Percentiles rank a stretch among this genome's conserved stretches.
phyloP scores from a whole-genome alignment of 2,888 invertebrate genomes.

The Neuroscelio doddi region DNA sequence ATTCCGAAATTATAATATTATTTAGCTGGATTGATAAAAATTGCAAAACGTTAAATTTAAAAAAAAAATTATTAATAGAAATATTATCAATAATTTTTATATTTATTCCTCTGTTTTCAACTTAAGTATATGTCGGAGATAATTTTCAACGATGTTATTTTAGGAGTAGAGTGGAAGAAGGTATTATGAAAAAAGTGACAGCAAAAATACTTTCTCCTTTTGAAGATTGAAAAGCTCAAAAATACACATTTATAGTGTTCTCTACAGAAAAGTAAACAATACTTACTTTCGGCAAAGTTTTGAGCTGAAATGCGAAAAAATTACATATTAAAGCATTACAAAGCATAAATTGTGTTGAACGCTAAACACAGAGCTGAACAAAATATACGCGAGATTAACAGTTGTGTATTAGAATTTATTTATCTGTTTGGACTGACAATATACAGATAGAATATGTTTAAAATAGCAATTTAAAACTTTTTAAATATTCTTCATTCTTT shows the following conservation, averaged over 20 bases:
- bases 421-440: too few relatives aligned
- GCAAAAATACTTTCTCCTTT: constrained; percentile 35
- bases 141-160: constrained; percentile 29
- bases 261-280: constrained; percentile 41
- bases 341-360: constrained; percentile 43
- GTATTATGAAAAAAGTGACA: constrained; percentile 42
- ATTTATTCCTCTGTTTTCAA: too few relatives aligned
- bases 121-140: too few relatives aligned
- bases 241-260: constrained; percentile 19
- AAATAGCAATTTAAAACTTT: too few relatives aligned
- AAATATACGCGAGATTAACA: background rate
- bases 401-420: too few relatives aligned
- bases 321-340: constrained; percentile 47
- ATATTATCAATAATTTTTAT: too few relatives aligned
- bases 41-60: too few relatives aligned
- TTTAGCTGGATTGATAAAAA: too few relatives aligned
- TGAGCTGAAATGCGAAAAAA: constrained; percentile 49
- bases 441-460: too few relatives aligned
- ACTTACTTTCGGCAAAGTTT: constrained; percentile 48
- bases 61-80: too few relatives aligned
- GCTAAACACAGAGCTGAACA: constrained; percentile 40
- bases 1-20: too few relatives aligned
- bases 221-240: constrained; percentile 32
- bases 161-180: constrained; percentile 46
- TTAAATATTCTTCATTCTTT: too few relatives aligned